phyloP scores from a whole-genome alignment of 1,140 invertebrate species.

The Anastrepha ludens region DNA sequence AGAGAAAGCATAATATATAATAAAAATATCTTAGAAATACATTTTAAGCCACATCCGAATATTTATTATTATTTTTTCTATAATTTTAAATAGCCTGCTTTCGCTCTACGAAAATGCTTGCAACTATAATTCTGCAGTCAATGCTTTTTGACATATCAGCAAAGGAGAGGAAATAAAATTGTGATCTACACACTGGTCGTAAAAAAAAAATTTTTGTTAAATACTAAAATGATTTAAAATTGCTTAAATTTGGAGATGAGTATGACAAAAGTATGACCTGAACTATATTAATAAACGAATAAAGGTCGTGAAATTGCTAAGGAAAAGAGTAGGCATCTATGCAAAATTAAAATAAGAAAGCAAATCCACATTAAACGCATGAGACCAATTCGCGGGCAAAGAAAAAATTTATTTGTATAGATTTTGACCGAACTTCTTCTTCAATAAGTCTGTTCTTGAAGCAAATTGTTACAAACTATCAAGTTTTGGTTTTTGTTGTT shows the following conservation, averaged over 20 bases:
- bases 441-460: no score
- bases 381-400: no score
- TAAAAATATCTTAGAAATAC: slow-evolving; percentile 10
- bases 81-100: slow-evolving; percentile 27
- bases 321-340: no score
- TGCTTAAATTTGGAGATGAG: background rate
- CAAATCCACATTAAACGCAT: no score
- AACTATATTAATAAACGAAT: no score
- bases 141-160: background rate
- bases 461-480: no score
- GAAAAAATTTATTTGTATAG: no score
- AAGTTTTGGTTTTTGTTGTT: no score
- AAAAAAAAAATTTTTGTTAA: background rate
- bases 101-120: slow-evolving; percentile 23
- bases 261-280: background rate
- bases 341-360: no score
- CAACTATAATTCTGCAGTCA: background rate
- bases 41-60: slow-evolving; percentile 22
- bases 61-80: background rate
- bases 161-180: background rate
- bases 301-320: no score
- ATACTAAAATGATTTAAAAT: background rate
- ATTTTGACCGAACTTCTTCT: no score
- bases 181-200: background rate
- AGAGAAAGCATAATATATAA: background rate